A percentile compares a stretch with the other conserved stretches of the same genome.
These are phyloP conservation scores for Heliopora coerulea DNA, from an alignment of 92 coral and sea anemone species.

Conservation along the genomic window DNA sequence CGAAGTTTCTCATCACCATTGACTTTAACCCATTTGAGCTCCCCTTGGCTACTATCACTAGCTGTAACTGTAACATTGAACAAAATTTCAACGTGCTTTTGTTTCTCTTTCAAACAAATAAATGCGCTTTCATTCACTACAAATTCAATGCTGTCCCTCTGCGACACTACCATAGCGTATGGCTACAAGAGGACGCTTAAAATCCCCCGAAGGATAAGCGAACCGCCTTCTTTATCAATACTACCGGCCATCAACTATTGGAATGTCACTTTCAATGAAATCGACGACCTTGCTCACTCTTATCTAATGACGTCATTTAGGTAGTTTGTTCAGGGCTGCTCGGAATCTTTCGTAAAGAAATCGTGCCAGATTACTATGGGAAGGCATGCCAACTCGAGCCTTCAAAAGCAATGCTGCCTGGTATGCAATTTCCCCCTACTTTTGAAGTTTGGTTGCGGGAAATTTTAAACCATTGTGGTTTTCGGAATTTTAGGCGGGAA, in stretches of 20 bases:
- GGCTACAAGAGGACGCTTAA: constrained; percentile 7
- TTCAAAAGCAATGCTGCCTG: not conserved
- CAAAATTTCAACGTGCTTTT: constrained; percentile 28
- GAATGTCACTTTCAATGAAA: constrained; percentile 15
- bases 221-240: not conserved
- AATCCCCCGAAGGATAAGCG: constrained; percentile 17
- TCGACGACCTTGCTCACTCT: constrained; percentile 2
- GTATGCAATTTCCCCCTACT: too few relatives aligned
- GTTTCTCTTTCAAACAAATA: constrained; percentile 11
- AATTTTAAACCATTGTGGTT: too few relatives aligned
- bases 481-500: too few relatives aligned
- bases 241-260: constrained; percentile 1
- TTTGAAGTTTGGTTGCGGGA: too few relatives aligned
- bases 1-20: constrained; percentile 36
- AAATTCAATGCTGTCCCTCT: constrained; percentile 34
- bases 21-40: constrained; percentile 40
- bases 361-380: not conserved
- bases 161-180: constrained; percentile 18
- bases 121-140: constrained; percentile 36
- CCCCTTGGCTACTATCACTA: constrained; percentile 20
- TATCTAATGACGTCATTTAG: not conserved
- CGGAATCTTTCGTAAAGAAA: not conserved
- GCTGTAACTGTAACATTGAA: constrained; percentile 13
- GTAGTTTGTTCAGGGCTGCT: not conserved
- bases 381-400: constrained; percentile 39